Evolutionary conservation across 2,797 vertebrate genomes (phyloP).

Genomic region (Perodicticus potto): DNA sequence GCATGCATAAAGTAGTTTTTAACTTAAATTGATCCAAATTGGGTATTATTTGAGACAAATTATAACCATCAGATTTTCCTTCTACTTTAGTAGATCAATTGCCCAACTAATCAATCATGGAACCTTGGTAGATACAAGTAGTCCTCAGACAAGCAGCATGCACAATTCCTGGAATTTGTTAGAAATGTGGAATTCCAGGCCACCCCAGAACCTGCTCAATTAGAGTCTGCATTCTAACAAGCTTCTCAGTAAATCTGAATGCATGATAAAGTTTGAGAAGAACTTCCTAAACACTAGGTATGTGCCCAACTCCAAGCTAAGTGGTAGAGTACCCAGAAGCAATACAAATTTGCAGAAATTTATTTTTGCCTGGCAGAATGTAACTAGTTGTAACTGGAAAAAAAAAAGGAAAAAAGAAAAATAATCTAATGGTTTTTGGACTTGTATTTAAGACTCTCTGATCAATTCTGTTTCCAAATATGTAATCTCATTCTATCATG

Average conservation of each 20-base stretch:
- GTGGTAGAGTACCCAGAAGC: neutral
- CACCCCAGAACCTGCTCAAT: neutral
- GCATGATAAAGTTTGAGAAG: neutral
- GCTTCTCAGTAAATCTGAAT: constrained; percentile 18
- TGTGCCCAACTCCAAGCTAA: neutral
- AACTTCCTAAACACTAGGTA: neutral
- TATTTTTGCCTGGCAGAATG: neutral
- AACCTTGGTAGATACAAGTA: neutral
- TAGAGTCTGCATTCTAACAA: neutral
- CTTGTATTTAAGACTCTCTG: neutral
- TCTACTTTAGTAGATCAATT: neutral
- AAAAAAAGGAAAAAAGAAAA: neutral
- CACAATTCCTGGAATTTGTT: neutral
- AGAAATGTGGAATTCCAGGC: neutral
- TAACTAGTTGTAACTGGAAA: neutral
- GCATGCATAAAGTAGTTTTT: constrained; percentile 8
- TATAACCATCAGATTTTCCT: neutral
- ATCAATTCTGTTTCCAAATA: constrained; percentile 35
- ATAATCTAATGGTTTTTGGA: neutral
- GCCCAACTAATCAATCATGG: neutral
- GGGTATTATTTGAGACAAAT: neutral
- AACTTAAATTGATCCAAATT: neutral
- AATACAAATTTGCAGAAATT: constrained; percentile 1
- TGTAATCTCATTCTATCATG: neutral
- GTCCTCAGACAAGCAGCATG: neutral